A percentile compares a stretch with the other conserved stretches of the same genome.
Conservation (phyloP, 2,888 invertebrate genomes). For the Teleogryllus oceanicus region DNA sequence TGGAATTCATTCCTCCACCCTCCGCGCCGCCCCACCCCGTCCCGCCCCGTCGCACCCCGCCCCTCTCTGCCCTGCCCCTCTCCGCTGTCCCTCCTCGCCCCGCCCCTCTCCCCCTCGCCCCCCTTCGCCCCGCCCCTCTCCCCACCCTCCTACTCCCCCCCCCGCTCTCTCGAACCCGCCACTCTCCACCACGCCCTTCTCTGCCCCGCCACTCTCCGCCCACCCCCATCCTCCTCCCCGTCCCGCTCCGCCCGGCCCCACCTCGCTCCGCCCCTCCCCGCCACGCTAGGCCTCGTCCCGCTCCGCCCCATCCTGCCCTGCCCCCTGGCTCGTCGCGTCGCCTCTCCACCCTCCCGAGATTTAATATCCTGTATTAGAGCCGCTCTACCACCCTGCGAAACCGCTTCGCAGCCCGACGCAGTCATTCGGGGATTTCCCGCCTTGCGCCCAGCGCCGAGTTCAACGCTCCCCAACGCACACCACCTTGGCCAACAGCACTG, state of each 20-base stretch:
- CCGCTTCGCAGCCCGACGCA: too few relatives aligned
- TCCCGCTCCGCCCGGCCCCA: background rate
- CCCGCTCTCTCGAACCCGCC: too few relatives aligned
- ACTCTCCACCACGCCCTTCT: background rate
- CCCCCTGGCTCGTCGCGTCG: background rate
- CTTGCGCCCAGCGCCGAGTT: too few relatives aligned
- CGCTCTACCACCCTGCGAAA: background rate
- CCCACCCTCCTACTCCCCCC: too few relatives aligned
- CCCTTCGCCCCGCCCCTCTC: background rate
- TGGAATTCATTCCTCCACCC: constrained; percentile 28
- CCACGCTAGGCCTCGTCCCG: background rate
- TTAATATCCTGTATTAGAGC: constrained; percentile 10
- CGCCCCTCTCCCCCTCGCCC: background rate
- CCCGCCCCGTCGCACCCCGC: background rate
- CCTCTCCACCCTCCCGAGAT: background rate
- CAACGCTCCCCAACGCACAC: too few relatives aligned
- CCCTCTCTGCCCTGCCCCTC: background rate
- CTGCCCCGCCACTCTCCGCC: background rate
- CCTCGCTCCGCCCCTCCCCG: background rate
- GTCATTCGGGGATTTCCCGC: too few relatives aligned
- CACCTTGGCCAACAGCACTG: too few relatives aligned
- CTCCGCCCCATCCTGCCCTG: background rate
- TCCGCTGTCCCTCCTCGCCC: background rate
- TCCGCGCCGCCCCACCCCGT: background rate
- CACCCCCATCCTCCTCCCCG: background rate